Evolutionary conservation across 2,113 vertebrate genomes (phyloP), one percentile per base, ranked within the genome.

Genomic region (Chunga burmeisteri): DNA sequence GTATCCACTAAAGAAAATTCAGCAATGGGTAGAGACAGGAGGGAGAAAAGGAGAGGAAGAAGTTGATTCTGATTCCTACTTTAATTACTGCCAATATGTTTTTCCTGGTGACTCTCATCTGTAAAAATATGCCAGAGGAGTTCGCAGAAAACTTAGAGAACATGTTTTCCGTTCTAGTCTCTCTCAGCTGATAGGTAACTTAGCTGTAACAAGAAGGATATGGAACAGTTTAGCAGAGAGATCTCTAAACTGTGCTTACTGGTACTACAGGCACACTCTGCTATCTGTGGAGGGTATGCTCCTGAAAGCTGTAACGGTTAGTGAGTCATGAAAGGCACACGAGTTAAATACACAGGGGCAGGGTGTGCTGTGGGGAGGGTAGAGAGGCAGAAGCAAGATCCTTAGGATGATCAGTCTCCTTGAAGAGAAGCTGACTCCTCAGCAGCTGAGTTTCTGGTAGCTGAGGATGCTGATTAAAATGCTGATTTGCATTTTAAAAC

Each of bases 271-370:
- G 38, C 25, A 25, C 29, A 9, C 8, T 2, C 32, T 68, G 53
- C 47, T 59, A 0, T 55, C 38, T 59, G 16, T 32, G 62, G 20
- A 66, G 30, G 26, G 4, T 52, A 5, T 16, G 32, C 9, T 75
- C 32, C 81, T 55, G 66, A 49, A 30, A 66, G 21, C 2, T 42
- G 8, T 14, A 17, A 44, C 7, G 18, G 15, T 49, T 10, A 66
- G 23, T 0, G 0, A 59, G 47, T 20, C 42, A 32, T 7, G 10
- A 32, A 40, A 71, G 6, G 13, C 5, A 29, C 25, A 13, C 15
- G n/a, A 15, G 4, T 11, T n/a, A 55, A 88, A 74, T 25, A 38
- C 19, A 36, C 7, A n/a, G 20, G 63, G 18, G 7, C 20, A 63
- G 15, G 6, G 34, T 55, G 14, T 13, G 22, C 47, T n/a, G 2